Base-by-base conservation (phyloP, 2,888 invertebrate genomes). In the Watsonalla cultraria region DNA sequence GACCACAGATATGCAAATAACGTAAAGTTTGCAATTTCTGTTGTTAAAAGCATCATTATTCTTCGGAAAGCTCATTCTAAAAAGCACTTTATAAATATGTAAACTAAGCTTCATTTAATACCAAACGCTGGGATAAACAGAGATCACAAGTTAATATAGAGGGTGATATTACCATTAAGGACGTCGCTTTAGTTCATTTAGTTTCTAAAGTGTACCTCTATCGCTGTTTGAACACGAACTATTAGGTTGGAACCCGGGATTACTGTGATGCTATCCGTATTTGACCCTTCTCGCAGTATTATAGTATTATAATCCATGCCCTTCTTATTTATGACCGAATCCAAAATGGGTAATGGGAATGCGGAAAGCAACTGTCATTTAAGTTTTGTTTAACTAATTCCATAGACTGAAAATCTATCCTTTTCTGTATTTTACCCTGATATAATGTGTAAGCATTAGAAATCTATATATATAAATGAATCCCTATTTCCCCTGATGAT, bases 171-270 rank as follows among this genome's bases (percentile, higher is more conserved):
- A 76, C 71, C 73, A 74, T 74, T 76, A 72, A 60, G 68, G 73
- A 74, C 69, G 70, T 72, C 74, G 73, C 71, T 72, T 70, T 70
- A 74, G 72, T 78, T 80, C 72, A 76, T 80, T 73, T 66, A 58
- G 67, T 61, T 42, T 68, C 69, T 70, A 78, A 78, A 75, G 70
- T 65, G 58, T 68, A 76, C 78, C 74, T 84, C 80, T 82, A 84
- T 82, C 75, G 78, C 72, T 79, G 78, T 82, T 82, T 84, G 78
- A 81, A 82, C 82, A 76, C 74, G 75, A 76, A 76, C 77, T 78
- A 80, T 85, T 78, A 80, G 74, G 74, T 72, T 68, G 68, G 66
- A 71, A 70, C 72, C 77, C 74, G 68, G 82, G 81, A 80, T 83
- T 81, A 82, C 74, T 68, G 67, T 62, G 68, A 72, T 70, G 73